Evolutionary conservation across 2,797 vertebrate genomes (phyloP).

Genomic region (Melanotaenia pygmaea): DNA sequence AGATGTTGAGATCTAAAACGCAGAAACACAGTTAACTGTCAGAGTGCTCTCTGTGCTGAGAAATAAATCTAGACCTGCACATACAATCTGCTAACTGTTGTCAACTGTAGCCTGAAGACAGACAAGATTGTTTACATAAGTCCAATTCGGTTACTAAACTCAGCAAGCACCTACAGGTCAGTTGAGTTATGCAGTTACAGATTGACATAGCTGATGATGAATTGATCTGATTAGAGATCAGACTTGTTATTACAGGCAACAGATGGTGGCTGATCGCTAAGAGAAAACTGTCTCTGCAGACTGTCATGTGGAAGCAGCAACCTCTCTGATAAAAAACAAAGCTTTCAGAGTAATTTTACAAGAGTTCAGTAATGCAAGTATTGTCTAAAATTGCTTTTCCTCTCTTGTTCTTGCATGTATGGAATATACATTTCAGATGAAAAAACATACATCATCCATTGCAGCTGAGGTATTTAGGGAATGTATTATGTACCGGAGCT

Average conservation of each 20-base stretch:
- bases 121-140: constrained; percentile 49
- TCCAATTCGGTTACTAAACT: constrained; percentile 41
- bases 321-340: constrained; percentile 21
- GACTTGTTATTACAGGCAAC: constrained; percentile 50
- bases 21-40: constrained; percentile 23
- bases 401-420: constrained; percentile 43
- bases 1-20: constrained; percentile 35
- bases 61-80: constrained; percentile 47
- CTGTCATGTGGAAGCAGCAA: constrained; percentile 38
- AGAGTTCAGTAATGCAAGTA: constrained; percentile 22
- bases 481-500: constrained; percentile 49
- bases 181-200: constrained; percentile 53
- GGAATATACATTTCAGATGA: constrained; percentile 63
- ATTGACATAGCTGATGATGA: constrained; percentile 55
- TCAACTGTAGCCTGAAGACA: constrained; percentile 37
- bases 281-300: constrained; percentile 44
- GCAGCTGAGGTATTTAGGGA: constrained; percentile 69
- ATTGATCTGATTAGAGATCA: constrained; percentile 57
- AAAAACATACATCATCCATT: constrained; percentile 66
- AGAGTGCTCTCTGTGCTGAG: constrained; percentile 19
- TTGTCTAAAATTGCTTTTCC: constrained; percentile 62
- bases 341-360: constrained; percentile 19
- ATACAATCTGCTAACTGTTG: constrained; percentile 36
- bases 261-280: constrained; percentile 36
- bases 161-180: constrained; percentile 44